These are phyloP conservation scores for Spisula solida DNA, from an alignment of 2,888 invertebrate species.

Conservation along the genomic window DNA sequence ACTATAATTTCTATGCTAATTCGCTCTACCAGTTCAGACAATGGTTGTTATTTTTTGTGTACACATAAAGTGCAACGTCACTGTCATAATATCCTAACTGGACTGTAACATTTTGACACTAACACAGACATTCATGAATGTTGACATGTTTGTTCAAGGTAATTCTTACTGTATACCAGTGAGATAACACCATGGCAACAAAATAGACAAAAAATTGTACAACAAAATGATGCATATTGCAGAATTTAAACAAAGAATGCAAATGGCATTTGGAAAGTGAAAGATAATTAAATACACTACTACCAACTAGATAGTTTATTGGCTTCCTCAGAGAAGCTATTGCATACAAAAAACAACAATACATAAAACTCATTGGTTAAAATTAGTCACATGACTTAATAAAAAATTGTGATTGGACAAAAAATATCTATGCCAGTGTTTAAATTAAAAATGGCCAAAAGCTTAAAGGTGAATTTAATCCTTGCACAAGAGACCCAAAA, in stretches of 20 bases:
- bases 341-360: not conserved
- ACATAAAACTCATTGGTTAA: not conserved
- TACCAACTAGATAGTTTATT: not conserved
- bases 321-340: not conserved
- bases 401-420: not conserved
- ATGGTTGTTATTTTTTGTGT: too few relatives aligned
- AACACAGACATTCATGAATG: too few relatives aligned
- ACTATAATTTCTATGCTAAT: too few relatives aligned
- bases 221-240: too few relatives aligned
- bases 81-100: too few relatives aligned
- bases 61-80: too few relatives aligned
- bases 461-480: constrained; percentile 16
- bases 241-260: not conserved
- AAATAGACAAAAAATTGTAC: too few relatives aligned
- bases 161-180: too few relatives aligned
- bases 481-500: not conserved
- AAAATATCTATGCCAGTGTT: constrained; percentile 21
- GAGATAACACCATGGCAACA: too few relatives aligned
- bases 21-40: too few relatives aligned
- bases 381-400: not conserved
- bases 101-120: too few relatives aligned
- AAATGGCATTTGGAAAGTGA: not conserved
- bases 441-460: constrained; percentile 23
- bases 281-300: constrained; percentile 9
- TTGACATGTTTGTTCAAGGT: too few relatives aligned